Evolutionary conservation across 1,140 invertebrate species (phyloP), one percentile per base, ranked within the genome.

Genomic region (Pseudomyrmex cubaensis): DNA sequence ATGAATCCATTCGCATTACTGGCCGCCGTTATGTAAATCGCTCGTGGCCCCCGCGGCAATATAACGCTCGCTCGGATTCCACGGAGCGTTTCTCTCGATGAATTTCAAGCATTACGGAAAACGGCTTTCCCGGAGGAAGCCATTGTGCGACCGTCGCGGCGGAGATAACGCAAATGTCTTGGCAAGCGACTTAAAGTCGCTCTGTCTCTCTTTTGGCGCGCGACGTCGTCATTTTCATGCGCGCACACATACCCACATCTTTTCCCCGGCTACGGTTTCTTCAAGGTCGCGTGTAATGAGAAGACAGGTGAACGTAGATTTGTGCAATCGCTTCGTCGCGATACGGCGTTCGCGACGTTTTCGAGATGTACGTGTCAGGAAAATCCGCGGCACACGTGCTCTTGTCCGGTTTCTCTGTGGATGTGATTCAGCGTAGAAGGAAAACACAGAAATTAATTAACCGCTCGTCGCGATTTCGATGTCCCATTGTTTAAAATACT

Each of bases 251-350:
- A 56, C 44, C 22, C 0, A 20, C 56, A 59, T 70, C 46, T 44
- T 80, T 56, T 48, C 64, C 5, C 15, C 15, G 46, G 20, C n/a
- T 20, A 17, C 66, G 35, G 5, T 7, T 35, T 77, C 20, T 12
- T 56, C 84, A 87, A 87, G 86, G 86, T 86, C 80, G 35, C 35
- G 35, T 64, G 72, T 54, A 25, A 74, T 78, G 70, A 64, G 69
- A 72, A 80, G 66, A 15, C 85, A 87, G 66, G 50, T 70, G 85
- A 87, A 87, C 12, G 80, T 63, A 59, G 86, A 82, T 84, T 73
- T 87, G 73, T 52, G 80, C 72, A 84, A 86, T 73, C 67, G 48
- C 44, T 46, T 50, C 17, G 57, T 56, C 59, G 84, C 64, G 13
- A 69, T 67, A 63, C 62, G 35, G 35, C 25, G 15, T 12, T 59